phyloP scores from a whole-genome alignment of 2,797 vertebrate species.

The Lacerta bilineata region DNA sequence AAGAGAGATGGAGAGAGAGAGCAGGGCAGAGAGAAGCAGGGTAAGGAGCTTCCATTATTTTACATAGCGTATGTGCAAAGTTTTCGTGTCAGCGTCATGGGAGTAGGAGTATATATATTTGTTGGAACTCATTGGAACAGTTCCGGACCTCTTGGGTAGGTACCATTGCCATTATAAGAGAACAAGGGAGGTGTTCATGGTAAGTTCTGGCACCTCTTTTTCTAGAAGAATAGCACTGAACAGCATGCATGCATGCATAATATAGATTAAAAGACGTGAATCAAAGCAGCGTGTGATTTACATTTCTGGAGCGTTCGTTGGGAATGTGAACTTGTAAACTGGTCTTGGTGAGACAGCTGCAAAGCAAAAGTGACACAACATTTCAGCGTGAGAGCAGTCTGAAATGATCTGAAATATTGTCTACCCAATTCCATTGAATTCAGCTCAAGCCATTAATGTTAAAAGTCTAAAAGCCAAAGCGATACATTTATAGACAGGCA shows the following conservation, averaged over 20 bases:
- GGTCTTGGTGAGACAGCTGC: slow-evolving; percentile 33
- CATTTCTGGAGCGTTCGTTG: slow-evolving; percentile 41
- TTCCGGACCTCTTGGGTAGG: too few species aligned
- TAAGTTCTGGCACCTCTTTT: too few species aligned
- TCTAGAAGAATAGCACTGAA: too few species aligned
- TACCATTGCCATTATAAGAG: too few species aligned
- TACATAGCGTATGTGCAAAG: too few species aligned
- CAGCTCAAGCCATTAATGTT: slow-evolving; percentile 42
- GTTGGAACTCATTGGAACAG: too few species aligned
- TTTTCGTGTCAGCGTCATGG: too few species aligned
- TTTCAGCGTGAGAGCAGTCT: slow-evolving; percentile 64
- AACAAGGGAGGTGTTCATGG: too few species aligned
- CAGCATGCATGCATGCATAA: background rate
- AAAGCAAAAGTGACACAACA: slow-evolving; percentile 39
- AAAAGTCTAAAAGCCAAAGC: slow-evolving; percentile 49
- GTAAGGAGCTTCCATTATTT: too few species aligned
- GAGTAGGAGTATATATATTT: too few species aligned
- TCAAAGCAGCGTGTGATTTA: slow-evolving; percentile 48
- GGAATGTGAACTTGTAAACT: slow-evolving; percentile 64
- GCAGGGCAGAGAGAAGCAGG: too few species aligned
- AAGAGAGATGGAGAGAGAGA: too few species aligned
- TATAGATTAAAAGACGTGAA: background rate
- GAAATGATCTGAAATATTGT: slow-evolving; percentile 66
- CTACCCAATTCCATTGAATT: slow-evolving; percentile 50
- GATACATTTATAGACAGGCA: slow-evolving; percentile 28